phyloP scores from a whole-genome alignment of 2,113 vertebrate genomes.

The Mormoops blainvillei region DNA sequence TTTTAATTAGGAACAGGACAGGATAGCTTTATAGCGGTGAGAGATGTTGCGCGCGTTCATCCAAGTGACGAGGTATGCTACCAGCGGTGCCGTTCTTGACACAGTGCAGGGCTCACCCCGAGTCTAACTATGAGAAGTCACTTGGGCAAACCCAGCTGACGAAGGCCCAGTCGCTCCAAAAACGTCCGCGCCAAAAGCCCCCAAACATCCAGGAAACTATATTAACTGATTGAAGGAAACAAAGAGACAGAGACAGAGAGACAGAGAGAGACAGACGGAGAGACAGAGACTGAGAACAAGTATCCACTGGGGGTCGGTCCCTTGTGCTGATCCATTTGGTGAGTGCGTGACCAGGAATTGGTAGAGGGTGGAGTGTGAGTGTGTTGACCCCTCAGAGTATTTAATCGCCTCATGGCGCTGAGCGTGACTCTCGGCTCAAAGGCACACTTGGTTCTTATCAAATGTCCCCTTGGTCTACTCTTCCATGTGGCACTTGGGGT shows the following conservation, averaged over 20 bases:
- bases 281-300: not conserved
- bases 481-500: not conserved
- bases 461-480: not conserved
- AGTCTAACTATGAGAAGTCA: not conserved
- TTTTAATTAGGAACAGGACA: not conserved
- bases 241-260: not conserved
- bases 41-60: not conserved
- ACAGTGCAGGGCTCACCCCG: no score
- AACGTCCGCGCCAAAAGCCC: not conserved
- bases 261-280: not conserved
- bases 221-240: not conserved
- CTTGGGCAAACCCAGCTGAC: not conserved
- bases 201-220: no score
- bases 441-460: not conserved
- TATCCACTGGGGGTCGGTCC: accelerated
- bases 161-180: not conserved
- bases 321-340: accelerated
- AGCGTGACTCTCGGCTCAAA: not conserved
- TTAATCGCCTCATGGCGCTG: accelerated
- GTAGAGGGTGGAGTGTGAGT: not conserved
- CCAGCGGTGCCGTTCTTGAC: not conserved
- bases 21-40: not conserved
- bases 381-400: no score
- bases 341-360: not conserved
- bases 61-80: not conserved